phyloP scores from a whole-genome alignment of 2,797 vertebrate species.

The Ciconia nigra region DNA sequence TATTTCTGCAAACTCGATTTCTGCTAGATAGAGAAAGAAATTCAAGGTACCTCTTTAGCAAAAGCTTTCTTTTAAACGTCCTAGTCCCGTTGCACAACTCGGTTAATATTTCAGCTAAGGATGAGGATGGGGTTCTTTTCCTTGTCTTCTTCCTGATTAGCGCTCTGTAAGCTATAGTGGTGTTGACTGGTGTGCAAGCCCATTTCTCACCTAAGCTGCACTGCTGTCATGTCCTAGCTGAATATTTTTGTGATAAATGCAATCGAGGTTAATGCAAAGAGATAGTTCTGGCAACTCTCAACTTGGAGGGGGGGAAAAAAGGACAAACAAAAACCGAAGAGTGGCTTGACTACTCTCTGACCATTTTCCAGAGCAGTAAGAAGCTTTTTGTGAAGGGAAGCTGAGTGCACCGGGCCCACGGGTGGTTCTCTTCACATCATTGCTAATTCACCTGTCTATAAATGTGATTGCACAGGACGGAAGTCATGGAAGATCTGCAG shows the following conservation, averaged over 20 bases:
- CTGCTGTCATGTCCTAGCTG: not conserved
- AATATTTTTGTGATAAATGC: not conserved
- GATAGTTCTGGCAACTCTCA: not conserved
- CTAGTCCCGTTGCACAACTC: not conserved
- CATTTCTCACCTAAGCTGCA: not conserved
- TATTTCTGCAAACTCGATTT: not conserved
- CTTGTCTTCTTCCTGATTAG: not conserved
- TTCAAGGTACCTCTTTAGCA: not conserved
- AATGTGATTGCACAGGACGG: constrained; percentile 78
- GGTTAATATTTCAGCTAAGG: not conserved
- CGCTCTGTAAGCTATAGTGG: not conserved
- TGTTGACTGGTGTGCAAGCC: not conserved
- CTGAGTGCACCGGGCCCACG: fast-evolving
- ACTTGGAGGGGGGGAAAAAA: not conserved
- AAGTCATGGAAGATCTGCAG: constrained; percentile 93
- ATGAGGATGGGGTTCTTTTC: not conserved
- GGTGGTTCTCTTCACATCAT: not conserved
- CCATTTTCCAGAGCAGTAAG: not conserved
- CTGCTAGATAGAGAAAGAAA: not conserved
- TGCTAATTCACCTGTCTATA: not conserved
- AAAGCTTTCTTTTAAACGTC: not conserved
- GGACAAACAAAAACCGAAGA: not conserved
- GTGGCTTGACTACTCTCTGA: not conserved
- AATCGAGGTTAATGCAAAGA: not conserved
- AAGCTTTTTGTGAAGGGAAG: not conserved